Conservation (phyloP, 2,797 vertebrate genomes). For the Halcyon smyrnensis region DNA sequence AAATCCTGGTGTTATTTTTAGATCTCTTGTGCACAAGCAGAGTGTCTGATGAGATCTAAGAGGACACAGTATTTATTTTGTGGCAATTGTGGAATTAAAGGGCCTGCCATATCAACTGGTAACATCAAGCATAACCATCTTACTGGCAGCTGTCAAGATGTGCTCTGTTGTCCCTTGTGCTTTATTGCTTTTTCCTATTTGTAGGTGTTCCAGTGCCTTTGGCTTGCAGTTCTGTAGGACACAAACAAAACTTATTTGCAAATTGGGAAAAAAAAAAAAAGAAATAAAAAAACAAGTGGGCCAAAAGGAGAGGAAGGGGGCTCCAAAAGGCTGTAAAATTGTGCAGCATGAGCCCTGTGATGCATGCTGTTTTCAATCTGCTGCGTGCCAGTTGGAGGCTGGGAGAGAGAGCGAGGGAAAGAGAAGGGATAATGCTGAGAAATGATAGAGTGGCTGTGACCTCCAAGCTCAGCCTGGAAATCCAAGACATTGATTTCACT, state of each 20-base stretch:
- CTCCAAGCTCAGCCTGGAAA: conserved; percentile 84
- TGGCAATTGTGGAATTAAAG: background rate
- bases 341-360: conserved; percentile 79
- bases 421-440: conserved; percentile 80
- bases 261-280: conserved; percentile 20
- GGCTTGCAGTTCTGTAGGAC: conserved; percentile 41
- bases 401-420: conserved; percentile 70
- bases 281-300: conserved; percentile 9
- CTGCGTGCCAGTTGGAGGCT: conserved; percentile 84
- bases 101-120: background rate
- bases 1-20: background rate
- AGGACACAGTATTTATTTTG: background rate
- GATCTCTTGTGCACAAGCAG: background rate
- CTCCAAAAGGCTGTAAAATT: conserved; percentile 83
- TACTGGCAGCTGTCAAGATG: conserved; percentile 42
- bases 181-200: conserved; percentile 1
- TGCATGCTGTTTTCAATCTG: conserved; percentile 88
- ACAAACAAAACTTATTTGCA: conserved; percentile 76
- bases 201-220: conserved; percentile 49
- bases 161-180: background rate
- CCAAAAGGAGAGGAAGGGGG: conserved; percentile 55
- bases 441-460: conserved; percentile 85
- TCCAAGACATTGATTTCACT: conserved; percentile 86
- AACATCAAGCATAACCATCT: background rate
- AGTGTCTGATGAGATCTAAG: background rate